Base-by-base conservation (phyloP, 2,113 vertebrate genomes). In the Acrocephalus arundinaceus region DNA sequence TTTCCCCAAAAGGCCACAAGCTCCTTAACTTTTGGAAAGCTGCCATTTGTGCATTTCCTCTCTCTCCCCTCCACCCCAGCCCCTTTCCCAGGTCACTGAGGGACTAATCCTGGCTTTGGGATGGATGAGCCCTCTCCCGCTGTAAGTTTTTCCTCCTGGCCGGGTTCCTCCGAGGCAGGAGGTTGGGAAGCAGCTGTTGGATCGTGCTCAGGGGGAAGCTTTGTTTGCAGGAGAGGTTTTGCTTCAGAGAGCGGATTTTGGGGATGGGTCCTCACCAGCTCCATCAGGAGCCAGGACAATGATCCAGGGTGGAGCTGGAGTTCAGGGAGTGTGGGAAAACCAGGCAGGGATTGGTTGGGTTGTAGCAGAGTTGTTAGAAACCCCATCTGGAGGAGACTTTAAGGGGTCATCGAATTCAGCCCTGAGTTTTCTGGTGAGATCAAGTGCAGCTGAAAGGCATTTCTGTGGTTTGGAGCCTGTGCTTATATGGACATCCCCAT, bases 381-480 rank as follows among this genome's bases (percentile, higher is more conserved):
- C 5, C 57, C 27, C 72, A 7, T 48, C 37, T 57, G 28, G 54
- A 81, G 80, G 90, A 51, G 81, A 14, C 23, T 63, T 9, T 4
- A 24, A 86, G 77, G 58, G 70, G 84, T 82, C 33, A 6, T n/a
- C 16, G 7, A 4, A 52, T 41, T 63, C 31, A 49, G 35, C 35
- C 43, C 45, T 13, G 28, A 5, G 48, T 62, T 91, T 91, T 63
- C 12, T 59, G 90, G 45, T 17, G 81, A 78, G 95, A 81, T 85
- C 87, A 63, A 92, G 92, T 45, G 62, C 85, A 67, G 85, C 95
- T 85, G 87, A 59, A 39, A 93, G 55, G 87, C 90, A 17, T 93
- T 89, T 75, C 93, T 92, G 79, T 78, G 77, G 84, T 87, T 94
- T 87, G 66, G 89, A 94, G 84, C 13, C 94, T 96, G 93, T 78